Conservation (phyloP, 2,888 invertebrate species). For the Ectropis crepuscularia region DNA sequence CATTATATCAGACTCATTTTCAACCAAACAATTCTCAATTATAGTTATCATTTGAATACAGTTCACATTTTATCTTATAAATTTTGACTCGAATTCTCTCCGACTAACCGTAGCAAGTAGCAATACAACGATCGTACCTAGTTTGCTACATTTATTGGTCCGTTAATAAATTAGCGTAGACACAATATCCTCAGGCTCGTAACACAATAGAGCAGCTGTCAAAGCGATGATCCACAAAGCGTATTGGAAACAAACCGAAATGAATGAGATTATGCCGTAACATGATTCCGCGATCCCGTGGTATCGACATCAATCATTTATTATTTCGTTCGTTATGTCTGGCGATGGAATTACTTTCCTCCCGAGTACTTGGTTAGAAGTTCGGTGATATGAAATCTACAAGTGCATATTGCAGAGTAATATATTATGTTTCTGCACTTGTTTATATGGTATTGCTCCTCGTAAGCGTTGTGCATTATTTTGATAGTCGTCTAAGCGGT, state of each 20-base stretch:
- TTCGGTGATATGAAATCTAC: slow-evolving; percentile 2
- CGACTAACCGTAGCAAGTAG: too few relatives aligned
- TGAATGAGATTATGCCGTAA: slow-evolving; percentile 33
- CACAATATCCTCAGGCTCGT: slow-evolving; percentile 1
- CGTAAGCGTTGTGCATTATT: too few relatives aligned
- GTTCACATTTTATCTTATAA: too few relatives aligned
- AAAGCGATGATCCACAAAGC: slow-evolving; percentile 22
- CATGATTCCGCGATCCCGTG: slow-evolving; percentile 33
- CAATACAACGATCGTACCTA: too few relatives aligned
- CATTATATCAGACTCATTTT: too few relatives aligned
- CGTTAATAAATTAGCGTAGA: slow-evolving; percentile 10
- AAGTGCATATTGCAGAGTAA: neutral
- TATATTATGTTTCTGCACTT: too few relatives aligned
- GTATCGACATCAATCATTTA: slow-evolving; percentile 47
- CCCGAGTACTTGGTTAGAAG: slow-evolving; percentile 15
- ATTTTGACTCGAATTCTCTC: too few relatives aligned
- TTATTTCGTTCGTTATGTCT: slow-evolving; percentile 46
- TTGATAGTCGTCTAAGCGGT: too few relatives aligned
- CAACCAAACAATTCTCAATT: too few relatives aligned
- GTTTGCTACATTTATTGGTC: neutral
- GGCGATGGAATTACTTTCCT: slow-evolving; percentile 50
- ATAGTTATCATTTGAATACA: too few relatives aligned
- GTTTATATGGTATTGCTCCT: too few relatives aligned
- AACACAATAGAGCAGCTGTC: slow-evolving; percentile 20
- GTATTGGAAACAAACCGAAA: slow-evolving; percentile 27